Conservation (phyloP, 23 tunicate species). For the Phallusia fumigata region DNA sequence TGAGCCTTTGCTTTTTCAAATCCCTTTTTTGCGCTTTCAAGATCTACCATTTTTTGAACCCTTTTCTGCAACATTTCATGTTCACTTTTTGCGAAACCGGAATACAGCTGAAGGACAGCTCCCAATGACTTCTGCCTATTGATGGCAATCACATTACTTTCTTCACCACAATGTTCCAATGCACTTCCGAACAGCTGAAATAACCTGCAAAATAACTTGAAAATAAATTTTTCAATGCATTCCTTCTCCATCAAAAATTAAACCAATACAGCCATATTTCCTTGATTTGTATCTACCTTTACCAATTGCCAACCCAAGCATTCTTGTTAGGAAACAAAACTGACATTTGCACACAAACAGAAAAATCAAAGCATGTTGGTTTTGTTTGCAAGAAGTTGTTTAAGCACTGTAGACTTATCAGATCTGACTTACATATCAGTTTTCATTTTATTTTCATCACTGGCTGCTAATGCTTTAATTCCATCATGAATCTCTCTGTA, state of each 20-base stretch:
- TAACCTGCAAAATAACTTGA: slow-evolving; percentile 9
- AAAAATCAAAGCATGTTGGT: too few species aligned
- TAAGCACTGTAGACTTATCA: too few species aligned
- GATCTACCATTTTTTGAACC: slow-evolving; percentile 38
- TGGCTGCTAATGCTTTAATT: background rate
- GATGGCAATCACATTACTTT: slow-evolving; percentile 31
- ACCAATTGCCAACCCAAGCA: too few species aligned
- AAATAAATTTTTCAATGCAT: background rate
- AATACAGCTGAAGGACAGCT: slow-evolving; percentile 38
- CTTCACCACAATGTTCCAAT: slow-evolving; percentile 36
- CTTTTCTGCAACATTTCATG: slow-evolving; percentile 61
- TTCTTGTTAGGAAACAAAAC: too few species aligned
- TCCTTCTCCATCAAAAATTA: too few species aligned
- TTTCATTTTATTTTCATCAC: background rate
- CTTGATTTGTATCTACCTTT: too few species aligned
- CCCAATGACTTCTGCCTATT: slow-evolving; percentile 37
- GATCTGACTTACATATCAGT: background rate
- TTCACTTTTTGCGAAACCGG: slow-evolving; percentile 28
- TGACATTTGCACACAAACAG: too few species aligned
- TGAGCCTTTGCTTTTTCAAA: slow-evolving; percentile 64
- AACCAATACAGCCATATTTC: too few species aligned
- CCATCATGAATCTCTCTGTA: slow-evolving; percentile 33
- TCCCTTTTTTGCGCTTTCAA: slow-evolving; percentile 45
- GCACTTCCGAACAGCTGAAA: slow-evolving; percentile 20
- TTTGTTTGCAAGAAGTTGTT: too few species aligned